Base-by-base conservation (phyloP, 2,113 vertebrate species). In the Hyperopisus bebe region DNA sequence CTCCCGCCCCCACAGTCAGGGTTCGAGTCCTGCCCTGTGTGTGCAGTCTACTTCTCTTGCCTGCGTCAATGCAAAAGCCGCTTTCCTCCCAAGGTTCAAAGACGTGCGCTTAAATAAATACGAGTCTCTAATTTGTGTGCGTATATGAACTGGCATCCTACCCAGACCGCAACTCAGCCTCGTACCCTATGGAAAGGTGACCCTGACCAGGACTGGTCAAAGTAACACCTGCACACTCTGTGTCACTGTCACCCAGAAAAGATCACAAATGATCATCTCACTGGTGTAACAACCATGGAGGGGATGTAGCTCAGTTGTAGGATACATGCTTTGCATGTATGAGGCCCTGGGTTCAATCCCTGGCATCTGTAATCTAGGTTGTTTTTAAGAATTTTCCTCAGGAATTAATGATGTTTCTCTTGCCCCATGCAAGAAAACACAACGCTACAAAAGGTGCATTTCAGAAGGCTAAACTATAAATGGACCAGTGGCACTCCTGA, bases 241-340 rank as follows among this genome's bases (percentile, higher is more conserved):
- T 13, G 62, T 70, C 62, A 31, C n/a, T 31, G 27, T 31, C n/a
- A 70, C n/a, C n/a, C n/a, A 31, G n/a, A 70, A 13, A 31, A 31
- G 55, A 62, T 62, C 1, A 62, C 24, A 62, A n/a, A 62, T 62
- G 24, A 62, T n/a, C 53, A n/a, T 62, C 55, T 9, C 7, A 58
- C 55, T 5, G 21, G 8, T 7, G 2, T 7, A 24, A 58, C 8
- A 8, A 58, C 55, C 55, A 58, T 0, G 2, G 27, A 39, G 87
- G 74, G 77, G 87, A 90, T 90, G 74, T 88, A 90, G 90, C 90
- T 90, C 90, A 88, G 90, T 89, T 24, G 88, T 86, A 89, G 90
- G 77, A 31, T 82, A 82, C 87, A 89, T 90, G 82, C 88, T 90
- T 90, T 86, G 87, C 90, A 90, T 90, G 80, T 74, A 88, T 89